Base-by-base conservation (phyloP, 2,113 vertebrate genomes). In the Aspiorhynchus laticeps region DNA sequence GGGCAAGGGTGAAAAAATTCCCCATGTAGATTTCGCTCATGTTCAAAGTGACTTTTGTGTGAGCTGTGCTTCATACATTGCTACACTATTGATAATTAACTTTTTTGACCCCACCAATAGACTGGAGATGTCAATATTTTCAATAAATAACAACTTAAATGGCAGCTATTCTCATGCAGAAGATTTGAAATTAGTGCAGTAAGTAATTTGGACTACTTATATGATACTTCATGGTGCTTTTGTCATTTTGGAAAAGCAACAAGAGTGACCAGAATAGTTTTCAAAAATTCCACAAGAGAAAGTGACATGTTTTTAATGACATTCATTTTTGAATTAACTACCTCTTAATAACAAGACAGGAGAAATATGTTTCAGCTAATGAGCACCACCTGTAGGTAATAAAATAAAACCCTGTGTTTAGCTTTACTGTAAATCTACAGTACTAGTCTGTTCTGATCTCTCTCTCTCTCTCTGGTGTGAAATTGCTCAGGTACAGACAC, bases 401-500 rank as follows among this genome's bases (percentile, higher is more conserved):
- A 19, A 53, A 53, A 73, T 36, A 48, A 10, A 41, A 24, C n/a
- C 41, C 12, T 28, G 24, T 26, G 38, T 46, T 76, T n/a, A 26
- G 41, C 7, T 46, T 46, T 17, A 46, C n/a, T 28, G 12, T 17
- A 28, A 31, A 67, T 28, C 12, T 46, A 26, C 12, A 1, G 24
- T 26, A 26, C 17, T 36, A 36, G 19, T 46, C 38, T 46, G 41
- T 26, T 75, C 24, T 46, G 38, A 46, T 74, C 7, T 65, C 4
- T 43, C 41, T 80, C 31, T 59, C 14, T 43, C 80, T 46, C n/a
- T 67, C 15, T 82, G 11, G 38, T 21, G n/a, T 67, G n/a, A 82
- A 31, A 46, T 31, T 46, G 21, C 38, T 67, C 80, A 46, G 36
- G 51, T 43, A 56, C 2, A 61, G 77, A 79, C 78, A 73, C 85